phyloP scores from a whole-genome alignment of 2,797 vertebrate genomes.

The Percopsis omiscomaycus region DNA sequence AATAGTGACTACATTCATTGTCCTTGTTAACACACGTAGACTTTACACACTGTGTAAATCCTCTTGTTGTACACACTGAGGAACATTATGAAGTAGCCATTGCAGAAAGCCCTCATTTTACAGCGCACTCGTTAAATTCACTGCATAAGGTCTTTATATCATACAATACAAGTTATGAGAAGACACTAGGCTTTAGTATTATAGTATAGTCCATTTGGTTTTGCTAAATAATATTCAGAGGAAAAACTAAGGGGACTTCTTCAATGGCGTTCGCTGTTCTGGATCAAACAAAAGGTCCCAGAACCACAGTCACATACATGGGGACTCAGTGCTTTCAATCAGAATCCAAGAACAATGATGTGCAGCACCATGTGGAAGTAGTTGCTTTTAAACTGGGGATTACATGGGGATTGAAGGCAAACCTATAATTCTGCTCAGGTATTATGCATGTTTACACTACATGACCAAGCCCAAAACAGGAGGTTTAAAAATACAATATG shows the following conservation, averaged over 20 bases:
- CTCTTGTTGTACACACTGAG: constrained; percentile 20
- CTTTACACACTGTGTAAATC: constrained; percentile 19
- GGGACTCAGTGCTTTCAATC: neutral
- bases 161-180: neutral
- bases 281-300: constrained; percentile 20
- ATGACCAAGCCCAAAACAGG: neutral
- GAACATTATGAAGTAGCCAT: constrained; percentile 11
- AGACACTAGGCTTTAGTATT: constrained; percentile 14
- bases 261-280: constrained; percentile 22
- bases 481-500: no score
- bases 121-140: constrained; percentile 3
- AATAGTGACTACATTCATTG: constrained; percentile 38
- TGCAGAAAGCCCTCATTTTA: constrained; percentile 10
- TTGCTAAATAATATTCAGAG: neutral
- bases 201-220: neutral
- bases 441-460: neutral
- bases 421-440: no score
- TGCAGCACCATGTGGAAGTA: no score
- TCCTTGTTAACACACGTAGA: constrained; percentile 32
- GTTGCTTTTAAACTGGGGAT: no score
- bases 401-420: no score
- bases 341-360: no score
- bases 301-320: constrained; percentile 2
- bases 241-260: constrained; percentile 4
- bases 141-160: constrained; percentile 19